These are phyloP conservation scores for Acanthisitta chloris DNA, from an alignment of 2,113 vertebrate species.

Conservation along the genomic window DNA sequence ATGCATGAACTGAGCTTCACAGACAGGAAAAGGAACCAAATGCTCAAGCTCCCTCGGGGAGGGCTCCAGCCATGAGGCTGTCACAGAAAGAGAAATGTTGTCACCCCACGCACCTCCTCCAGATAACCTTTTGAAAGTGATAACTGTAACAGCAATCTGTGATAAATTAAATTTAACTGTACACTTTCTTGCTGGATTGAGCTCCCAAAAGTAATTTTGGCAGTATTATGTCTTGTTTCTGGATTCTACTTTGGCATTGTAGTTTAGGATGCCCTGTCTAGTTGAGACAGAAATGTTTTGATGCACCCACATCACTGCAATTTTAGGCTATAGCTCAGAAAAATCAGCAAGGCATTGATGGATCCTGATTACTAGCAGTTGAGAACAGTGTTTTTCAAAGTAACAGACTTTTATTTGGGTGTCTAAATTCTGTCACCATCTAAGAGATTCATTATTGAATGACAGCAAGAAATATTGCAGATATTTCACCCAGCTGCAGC, in stretches of 20 bases:
- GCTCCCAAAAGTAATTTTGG: not conserved
- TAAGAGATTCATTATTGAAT: not conserved
- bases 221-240: not conserved
- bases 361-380: not conserved
- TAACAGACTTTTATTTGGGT: not conserved
- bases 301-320: not conserved
- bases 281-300: not conserved
- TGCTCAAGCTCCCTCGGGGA: rapidly evolving
- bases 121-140: not conserved
- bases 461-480: not conserved
- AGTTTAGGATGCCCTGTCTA: not conserved
- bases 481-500: not conserved
- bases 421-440: not conserved
- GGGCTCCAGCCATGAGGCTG: rapidly evolving
- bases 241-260: not conserved
- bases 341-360: not conserved
- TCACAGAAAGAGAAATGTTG: not conserved
- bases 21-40: not conserved
- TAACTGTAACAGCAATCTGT: not conserved
- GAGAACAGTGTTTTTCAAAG: not conserved
- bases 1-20: not conserved
- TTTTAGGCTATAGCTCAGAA: not conserved
- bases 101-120: rapidly evolving
- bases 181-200: not conserved
- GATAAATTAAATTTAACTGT: not conserved